Base-by-base conservation (phyloP, 30 jellyfish, hydroid and myxozoan genomes). In the Cassiopea xamachana region DNA sequence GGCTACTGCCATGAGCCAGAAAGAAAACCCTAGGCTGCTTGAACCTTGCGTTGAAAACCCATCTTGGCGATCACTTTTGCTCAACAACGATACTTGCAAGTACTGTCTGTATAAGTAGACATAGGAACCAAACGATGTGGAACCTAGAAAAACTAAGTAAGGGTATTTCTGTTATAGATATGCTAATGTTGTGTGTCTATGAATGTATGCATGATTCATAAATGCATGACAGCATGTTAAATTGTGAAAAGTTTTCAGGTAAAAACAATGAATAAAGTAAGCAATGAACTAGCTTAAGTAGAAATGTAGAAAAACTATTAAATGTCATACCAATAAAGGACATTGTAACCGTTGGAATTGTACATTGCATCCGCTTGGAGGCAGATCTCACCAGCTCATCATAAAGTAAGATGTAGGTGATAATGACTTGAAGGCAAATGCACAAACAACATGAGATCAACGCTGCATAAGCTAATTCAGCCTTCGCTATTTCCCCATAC, bases 381-480 rank as follows among this genome's bases (percentile, higher is more conserved):
- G 80, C 77, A 19, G 94, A 86, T 46, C 80, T 45, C 1, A 86
- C 94, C 10, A 86, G 81, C 67, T 86, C 94, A 19, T 48, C 69
- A 76, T 86, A 86, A 64, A 77, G 76, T 1, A 79, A 59, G 44
- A 61, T 45, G 46, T 86, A 86, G 62, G 60, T 77, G 17, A 83
- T 73, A 46, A 76, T 19, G 61, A 86, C 70, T 46, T 73, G 81
- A 18, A 76, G 6, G 17, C 62, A 72, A 27, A 51, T 77, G 16
- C 80, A 69, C 39, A 61, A 4, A 73, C 89, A 74, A 60, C 75
- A 48, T 12, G 78, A 16, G 62, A 73, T 84, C 82, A 89, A 70
- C 9, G 96, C 71, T 49, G 69, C 92, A 60, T 89, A 89, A 59
- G 80, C 92, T 80, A 76, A 2, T 10, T 80, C 84, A 27, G 75